Evolutionary conservation across 2,797 vertebrate genomes (phyloP).

Genomic region (Siniperca obscura): DNA sequence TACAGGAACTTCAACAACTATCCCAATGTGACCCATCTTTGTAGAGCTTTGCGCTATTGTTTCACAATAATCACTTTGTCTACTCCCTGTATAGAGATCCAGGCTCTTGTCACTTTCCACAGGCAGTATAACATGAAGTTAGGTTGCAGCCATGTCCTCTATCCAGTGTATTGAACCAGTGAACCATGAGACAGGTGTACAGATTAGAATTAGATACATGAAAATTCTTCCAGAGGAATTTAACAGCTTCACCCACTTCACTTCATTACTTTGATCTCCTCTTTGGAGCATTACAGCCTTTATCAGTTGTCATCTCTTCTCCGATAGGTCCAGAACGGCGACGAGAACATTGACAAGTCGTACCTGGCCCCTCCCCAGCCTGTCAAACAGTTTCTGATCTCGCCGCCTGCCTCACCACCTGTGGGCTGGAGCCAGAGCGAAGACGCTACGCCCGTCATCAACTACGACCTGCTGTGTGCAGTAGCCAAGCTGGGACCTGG

Average conservation of each 20-base stretch:
- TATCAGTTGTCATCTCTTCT: slow-evolving; percentile 1
- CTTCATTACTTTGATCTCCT: not conserved
- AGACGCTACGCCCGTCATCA: slow-evolving; percentile 93
- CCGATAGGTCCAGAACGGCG: slow-evolving; percentile 89
- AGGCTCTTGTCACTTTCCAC: not conserved
- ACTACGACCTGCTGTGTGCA: slow-evolving; percentile 97
- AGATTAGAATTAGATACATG: not conserved
- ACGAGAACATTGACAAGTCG: slow-evolving; percentile 91
- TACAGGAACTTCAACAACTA: not conserved
- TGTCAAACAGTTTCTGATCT: slow-evolving; percentile 97
- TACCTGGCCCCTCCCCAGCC: slow-evolving; percentile 95
- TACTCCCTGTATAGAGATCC: not conserved
- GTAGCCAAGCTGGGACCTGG: slow-evolving; percentile 97
- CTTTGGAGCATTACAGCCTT: not conserved
- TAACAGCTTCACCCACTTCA: not conserved
- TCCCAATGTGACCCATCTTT: not conserved
- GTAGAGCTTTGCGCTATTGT: not conserved
- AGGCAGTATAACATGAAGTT: not conserved
- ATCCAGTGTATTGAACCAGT: not conserved
- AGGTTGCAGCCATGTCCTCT: not conserved
- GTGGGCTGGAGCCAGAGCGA: slow-evolving; percentile 97
- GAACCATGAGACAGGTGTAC: not conserved
- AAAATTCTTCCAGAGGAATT: not conserved
- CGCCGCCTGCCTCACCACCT: slow-evolving; percentile 94
- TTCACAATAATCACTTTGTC: not conserved